Evolutionary conservation across 2,797 vertebrate genomes (phyloP).

Genomic region (Ceyx erithaca): DNA sequence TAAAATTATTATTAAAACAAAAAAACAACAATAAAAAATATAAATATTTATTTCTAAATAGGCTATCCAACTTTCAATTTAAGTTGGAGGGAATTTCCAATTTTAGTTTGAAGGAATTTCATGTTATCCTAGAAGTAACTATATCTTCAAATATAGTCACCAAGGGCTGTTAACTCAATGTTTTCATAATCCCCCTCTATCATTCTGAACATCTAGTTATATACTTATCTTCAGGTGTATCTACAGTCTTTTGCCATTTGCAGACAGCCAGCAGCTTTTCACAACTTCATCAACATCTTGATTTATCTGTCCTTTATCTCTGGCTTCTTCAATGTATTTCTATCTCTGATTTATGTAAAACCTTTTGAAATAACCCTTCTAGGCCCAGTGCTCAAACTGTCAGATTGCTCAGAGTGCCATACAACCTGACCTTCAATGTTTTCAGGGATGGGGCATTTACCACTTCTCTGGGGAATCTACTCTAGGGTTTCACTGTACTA

Average conservation of each 20-base stretch:
- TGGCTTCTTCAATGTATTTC: not conserved
- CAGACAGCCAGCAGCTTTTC: not conserved
- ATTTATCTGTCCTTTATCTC: not conserved
- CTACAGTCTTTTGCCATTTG: not conserved
- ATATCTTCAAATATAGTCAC: not conserved
- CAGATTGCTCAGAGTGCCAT: too few species aligned
- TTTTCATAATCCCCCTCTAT: not conserved
- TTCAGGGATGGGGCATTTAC: too few species aligned
- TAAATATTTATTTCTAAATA: not conserved
- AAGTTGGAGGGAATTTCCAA: not conserved
- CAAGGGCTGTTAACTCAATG: not conserved
- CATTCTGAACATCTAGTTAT: not conserved
- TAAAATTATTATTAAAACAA: too few species aligned
- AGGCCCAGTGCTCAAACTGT: not conserved
- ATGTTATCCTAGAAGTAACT: not conserved
- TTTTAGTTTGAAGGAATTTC: not conserved
- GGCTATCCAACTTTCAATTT: not conserved
- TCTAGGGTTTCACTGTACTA: too few species aligned
- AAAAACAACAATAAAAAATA: too few species aligned
- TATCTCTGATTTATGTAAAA: not conserved
- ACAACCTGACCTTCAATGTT: too few species aligned
- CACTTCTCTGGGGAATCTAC: too few species aligned
- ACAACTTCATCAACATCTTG: not conserved
- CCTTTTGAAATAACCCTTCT: not conserved
- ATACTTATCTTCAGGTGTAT: not conserved